Evolutionary conservation across 2,888 invertebrate species (phyloP), one percentile per base, ranked within the genome.

Genomic region (Schizaphis graminum): DNA sequence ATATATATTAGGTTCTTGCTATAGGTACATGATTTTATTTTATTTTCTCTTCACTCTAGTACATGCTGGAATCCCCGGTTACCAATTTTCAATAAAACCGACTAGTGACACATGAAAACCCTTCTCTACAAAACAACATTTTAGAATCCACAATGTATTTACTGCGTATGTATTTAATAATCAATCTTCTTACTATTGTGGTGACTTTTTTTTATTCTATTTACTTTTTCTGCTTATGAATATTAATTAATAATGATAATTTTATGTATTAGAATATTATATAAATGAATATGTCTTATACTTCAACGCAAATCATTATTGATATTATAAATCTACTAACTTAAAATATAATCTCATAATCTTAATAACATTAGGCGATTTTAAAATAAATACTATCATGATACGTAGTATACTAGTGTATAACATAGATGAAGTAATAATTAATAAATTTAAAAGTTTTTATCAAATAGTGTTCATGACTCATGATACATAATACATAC

Each of bases 111-210:
- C 61, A 7, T 61, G 8, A 7, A 61, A 89, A 44, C n/a, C n/a
- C 61, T 89, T 57, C 89, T 89, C 44, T 61, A 41, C 8, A 61
- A 61, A 47, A 61, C 89, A 61, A 89, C 5, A 21, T 89, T 47
- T 61, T 61, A 61, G 44, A 3, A 89, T 89, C 44, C 28, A 28
- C 61, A 89, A 89, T 47, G 53, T 44, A 16, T 47, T 89, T 89
- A 26, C 44, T 21, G 10, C 53, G 44, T 61, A 8, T 41, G 1
- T 44, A 3, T 89, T 44, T 61, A 44, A 61, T 47, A 57, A 2
- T 28, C 57, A 47, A 61, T 44, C 44, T 61, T 44, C 57, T 16
- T 61, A 28, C 0, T 28, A 28, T 44, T 89, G 44, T 4, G 1
- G 7, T 89, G 13, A 8, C 28, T 44, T 61, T 26, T 44, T 57